Percentiles rank a stretch among this genome's conserved stretches.
phyloP scores from a whole-genome alignment of 1,140 invertebrate genomes.

The Cydia pomonella region DNA sequence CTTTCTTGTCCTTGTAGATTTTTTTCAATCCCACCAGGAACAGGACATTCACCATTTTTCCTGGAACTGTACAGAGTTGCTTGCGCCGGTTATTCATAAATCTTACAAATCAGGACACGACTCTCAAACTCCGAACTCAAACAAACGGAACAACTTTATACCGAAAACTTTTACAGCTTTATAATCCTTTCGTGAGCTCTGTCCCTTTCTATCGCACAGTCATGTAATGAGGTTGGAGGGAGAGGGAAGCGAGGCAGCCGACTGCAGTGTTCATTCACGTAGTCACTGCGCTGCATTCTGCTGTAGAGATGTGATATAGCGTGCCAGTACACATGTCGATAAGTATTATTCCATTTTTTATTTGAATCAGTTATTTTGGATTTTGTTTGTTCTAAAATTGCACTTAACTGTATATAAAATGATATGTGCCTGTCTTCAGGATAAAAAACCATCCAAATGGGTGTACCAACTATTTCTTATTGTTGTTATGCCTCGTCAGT shows the following conservation, averaged over 20 bases:
- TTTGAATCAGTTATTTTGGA: not conserved
- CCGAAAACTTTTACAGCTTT: constrained; percentile 48
- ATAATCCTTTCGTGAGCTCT: constrained; percentile 46
- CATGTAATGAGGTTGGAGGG: constrained; percentile 41
- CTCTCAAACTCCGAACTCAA: constrained; percentile 3
- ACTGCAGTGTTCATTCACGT: constrained; percentile 70
- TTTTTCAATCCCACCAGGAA: not conserved
- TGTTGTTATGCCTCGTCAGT: too few relatives aligned
- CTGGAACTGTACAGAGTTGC: not conserved
- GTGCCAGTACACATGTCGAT: constrained; percentile 39
- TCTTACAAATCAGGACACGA: constrained; percentile 1
- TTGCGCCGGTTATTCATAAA: not conserved
- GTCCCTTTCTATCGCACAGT: constrained; percentile 42
- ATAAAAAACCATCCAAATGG: too few relatives aligned
- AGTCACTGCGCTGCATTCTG: constrained; percentile 71
- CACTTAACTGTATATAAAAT: too few relatives aligned
- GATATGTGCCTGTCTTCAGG: too few relatives aligned
- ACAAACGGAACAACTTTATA: constrained; percentile 40
- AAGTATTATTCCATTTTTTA: not conserved
- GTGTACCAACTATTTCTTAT: too few relatives aligned
- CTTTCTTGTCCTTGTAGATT: not conserved
- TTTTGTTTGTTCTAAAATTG: too few relatives aligned
- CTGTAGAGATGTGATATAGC: constrained; percentile 50
- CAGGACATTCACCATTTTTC: not conserved
- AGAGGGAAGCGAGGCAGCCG: constrained; percentile 42